Base-by-base conservation (phyloP, 2,888 invertebrate species). In the Argyra leucocephala region DNA sequence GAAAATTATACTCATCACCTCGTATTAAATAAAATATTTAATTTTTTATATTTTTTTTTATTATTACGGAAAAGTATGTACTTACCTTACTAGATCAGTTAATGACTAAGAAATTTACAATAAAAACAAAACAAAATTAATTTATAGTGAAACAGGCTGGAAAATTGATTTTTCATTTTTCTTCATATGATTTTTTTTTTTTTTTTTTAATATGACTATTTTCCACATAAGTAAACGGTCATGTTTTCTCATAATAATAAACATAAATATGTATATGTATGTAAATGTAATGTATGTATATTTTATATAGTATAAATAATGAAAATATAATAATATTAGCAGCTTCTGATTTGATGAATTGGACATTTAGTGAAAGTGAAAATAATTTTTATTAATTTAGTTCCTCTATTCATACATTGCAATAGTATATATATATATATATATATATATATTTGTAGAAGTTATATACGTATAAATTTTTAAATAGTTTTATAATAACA, bases 81-180 rank as follows among this genome's bases (percentile, higher is more conserved):
- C 3, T 31, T 31, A 31, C 12, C 12, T 31, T 31, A 31, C 31
- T 31, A 31, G 31, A 31, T 2, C 31, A 7, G 31, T 6, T 31
- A 31, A 31, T 31, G 12, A 31, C 31, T 12, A 31, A 31, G 12
- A 31, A 31, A 31, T 31, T 26, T 31, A 31, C 7, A 31, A 31
- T 4, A 31, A n/a, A 48, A 2, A 48, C 12, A 48, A 15, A 12
- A 18, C 12, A 48, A 48, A 48, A 18, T 48, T 48, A 48, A 48
- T 48, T 48, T 48, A 48, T 48, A 18, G 48, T 48, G 48, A 48
- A 48, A 48, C 48, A 48, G 48, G 48, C 48, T 48, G 48, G 48
- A 48, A 48, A 48, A 48, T 48, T 48, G 48, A 48, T 48, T 48
- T 48, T 18, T 5, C 48, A 48, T 48, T 48, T 48, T 48, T 12